Base-by-base conservation (phyloP, 2,888 invertebrate genomes). In the Lycia hirtaria region DNA sequence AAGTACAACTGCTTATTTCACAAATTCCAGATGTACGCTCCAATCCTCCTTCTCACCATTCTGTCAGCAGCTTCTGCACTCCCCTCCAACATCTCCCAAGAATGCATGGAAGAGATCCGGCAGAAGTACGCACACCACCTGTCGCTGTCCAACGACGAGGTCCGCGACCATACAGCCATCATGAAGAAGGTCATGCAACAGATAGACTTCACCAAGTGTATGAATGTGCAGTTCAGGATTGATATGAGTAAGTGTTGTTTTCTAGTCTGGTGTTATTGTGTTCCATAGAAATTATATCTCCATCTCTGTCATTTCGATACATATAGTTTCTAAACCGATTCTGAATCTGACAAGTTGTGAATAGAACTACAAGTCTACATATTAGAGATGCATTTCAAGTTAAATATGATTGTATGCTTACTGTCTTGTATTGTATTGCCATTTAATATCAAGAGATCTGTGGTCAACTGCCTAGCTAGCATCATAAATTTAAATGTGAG, bases 11-110 rank as follows among this genome's bases (percentile, higher is more conserved):
- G n/a, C n/a, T n/a, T n/a, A 9, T 28, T 12, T 35, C 35, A 35
- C 15, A 28, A 14, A 35, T 20, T 53, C 12, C 40, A 53, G 53
- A 53, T 53, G 53, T 40, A 47, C 53, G 38, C 45, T 9, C 9
- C 24, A 45, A 4, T 50, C 30, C 15, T 45, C 15, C 24, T 53
- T 19, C 5, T 45, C 0, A 15, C 19, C 24, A n/a, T 19, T 14
- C 6, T 40, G 17, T 14, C 47, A 17, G 38, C 32, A 17, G 24
- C 40, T 1, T 12, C 32, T 0, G 40, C 45, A 3, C 1, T 30
- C 0, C 40, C 53, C 1, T 5, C 14, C 9, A 4, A n/a, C 28
- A 9, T 28, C 6, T 3, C 52, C 5, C 17, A 12, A 2, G 44
- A 44, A 26, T 52, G 52, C 24, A 19, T 52, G 22, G 33, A 35